Base-by-base conservation (phyloP, 1,140 invertebrate species). In the Marisa cornuarietis region DNA sequence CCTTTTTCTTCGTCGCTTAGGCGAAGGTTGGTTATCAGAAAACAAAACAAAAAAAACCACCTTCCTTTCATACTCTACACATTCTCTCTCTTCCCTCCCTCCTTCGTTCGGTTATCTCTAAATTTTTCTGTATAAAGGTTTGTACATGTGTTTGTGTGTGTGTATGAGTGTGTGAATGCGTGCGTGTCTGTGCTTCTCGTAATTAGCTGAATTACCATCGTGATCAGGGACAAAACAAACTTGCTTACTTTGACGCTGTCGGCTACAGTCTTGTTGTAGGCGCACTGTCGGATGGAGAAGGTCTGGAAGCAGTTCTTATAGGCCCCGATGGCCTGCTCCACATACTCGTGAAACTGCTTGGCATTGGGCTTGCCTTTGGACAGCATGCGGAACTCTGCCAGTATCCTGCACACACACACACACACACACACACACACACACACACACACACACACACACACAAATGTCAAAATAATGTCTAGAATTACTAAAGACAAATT, bases 271-370 rank as follows among this genome's bases (percentile, higher is more conserved):
- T 54, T 24, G 76, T 77, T 77, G 65, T 68, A 77, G 63, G 76
- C 76, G n/a, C 76, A 77, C 76, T 77, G 76, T 24, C 76, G 62
- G 31, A 77, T 66, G 62, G 76, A 77, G 49, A 68, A 77, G 14
- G 49, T 52, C 63, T 63, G 63, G 51, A 77, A 77, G 76, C 76
- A 77, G 49, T 16, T 24, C 65, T 77, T 77, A 63, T 77, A 77
- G 31, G 76, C 51, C 3, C 51, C 24, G 76, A 77, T 68, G 16
- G 31, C 49, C 52, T 77, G 63, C 26, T n/a, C 22, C 16, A 77
- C 42, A 18, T 51, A 51, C 18, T 68, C 63, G 63, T 77, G 63
- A 52, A 77, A 77, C 63, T 52, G 63, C 42, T 54, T 69, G 65
- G 76, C 16, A 63, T 77, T 77, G 31, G 68, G 42, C n/a, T 68